phyloP scores from a whole-genome alignment of 2,113 vertebrate species.

The Amazona guildingii region DNA sequence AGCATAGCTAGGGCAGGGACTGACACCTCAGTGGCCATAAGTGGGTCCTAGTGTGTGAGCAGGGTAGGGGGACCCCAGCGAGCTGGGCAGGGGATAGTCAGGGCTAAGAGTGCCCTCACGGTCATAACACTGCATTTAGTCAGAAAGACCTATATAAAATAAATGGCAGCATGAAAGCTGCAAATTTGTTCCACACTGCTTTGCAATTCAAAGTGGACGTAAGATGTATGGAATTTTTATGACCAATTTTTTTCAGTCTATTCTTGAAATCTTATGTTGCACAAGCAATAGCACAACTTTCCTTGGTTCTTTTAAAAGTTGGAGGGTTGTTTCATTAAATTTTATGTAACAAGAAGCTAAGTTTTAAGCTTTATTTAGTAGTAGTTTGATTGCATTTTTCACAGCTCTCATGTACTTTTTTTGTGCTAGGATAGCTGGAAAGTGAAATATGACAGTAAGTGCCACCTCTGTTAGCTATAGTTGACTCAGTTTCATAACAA shows the following conservation, averaged over 20 bases:
- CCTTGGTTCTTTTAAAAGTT: background rate
- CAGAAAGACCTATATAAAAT: background rate
- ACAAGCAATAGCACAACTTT: background rate
- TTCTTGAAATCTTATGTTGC: background rate
- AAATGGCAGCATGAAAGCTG: background rate
- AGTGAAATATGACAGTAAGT: background rate
- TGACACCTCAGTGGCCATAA: background rate
- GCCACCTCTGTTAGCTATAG: background rate
- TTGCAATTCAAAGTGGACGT: background rate
- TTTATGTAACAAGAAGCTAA: background rate
- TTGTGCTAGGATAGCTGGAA: background rate
- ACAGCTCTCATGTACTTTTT: background rate
- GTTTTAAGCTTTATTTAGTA: background rate
- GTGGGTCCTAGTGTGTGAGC: fast-evolving
- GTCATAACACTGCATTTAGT: background rate
- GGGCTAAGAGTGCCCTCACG: background rate
- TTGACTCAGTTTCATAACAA: background rate
- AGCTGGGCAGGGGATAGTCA: background rate
- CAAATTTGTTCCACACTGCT: background rate
- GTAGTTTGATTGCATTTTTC: background rate
- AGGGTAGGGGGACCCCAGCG: background rate
- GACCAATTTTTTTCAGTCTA: background rate
- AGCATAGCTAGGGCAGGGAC: too few species aligned
- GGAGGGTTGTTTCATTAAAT: background rate
- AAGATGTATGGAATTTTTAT: background rate